Conservation (phyloP, 2,113 vertebrate species). For the Chionodraco myersi region DNA sequence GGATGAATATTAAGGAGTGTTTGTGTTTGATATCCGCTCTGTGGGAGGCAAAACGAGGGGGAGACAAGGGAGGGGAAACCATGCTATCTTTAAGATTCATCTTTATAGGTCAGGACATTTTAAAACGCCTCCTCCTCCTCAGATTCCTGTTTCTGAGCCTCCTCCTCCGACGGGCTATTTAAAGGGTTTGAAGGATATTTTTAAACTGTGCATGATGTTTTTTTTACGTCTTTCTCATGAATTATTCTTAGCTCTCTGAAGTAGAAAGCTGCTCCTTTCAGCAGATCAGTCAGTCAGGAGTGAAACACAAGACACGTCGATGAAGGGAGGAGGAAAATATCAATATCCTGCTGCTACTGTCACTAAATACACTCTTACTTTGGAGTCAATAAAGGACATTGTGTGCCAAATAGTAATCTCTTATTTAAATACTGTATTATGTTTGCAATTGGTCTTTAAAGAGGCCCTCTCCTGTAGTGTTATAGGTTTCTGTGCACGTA, state of each 20-base stretch:
- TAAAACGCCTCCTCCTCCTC: conserved; percentile 12
- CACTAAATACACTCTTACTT: no score
- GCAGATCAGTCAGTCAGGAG: no score
- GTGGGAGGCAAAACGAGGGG: background rate
- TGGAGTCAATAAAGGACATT: no score
- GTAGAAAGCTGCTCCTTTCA: background rate
- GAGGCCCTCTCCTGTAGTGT: no score
- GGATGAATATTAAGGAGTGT: background rate
- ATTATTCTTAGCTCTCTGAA: background rate
- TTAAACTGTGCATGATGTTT: background rate
- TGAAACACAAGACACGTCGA: background rate
- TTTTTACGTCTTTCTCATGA: background rate
- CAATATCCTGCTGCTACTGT: no score
- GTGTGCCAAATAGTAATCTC: no score
- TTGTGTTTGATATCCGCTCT: background rate
- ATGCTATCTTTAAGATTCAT: conserved; percentile 8
- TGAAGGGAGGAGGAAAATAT: no score
- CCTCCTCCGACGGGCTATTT: conserved; percentile 3
- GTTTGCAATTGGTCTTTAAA: no score
- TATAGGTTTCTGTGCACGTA: no score
- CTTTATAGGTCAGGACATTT: conserved; percentile 22
- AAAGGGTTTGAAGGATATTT: background rate
- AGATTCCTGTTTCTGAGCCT: conserved; percentile 9
- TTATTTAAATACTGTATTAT: no score
- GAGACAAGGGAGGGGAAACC: background rate